phyloP scores from a whole-genome alignment of 2,797 vertebrate genomes.

The Borostomias antarcticus region DNA sequence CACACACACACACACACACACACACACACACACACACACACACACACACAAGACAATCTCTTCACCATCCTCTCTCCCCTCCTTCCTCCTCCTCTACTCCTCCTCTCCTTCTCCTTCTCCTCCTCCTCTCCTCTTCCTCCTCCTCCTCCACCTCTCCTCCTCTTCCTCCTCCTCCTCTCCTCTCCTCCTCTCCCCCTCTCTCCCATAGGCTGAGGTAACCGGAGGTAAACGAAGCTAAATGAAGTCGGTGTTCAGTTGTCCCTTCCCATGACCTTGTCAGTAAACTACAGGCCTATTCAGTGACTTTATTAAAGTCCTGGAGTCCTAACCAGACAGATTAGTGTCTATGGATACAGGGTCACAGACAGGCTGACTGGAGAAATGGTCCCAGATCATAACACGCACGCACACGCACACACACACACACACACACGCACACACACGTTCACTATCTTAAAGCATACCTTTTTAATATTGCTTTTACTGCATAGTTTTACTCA shows the following conservation, averaged over 20 bases:
- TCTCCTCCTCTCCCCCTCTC: background rate
- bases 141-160: background rate
- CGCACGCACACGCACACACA: no score
- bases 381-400: no score
- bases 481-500: no score
- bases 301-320: slow-evolving; percentile 51
- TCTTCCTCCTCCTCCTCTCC: background rate
- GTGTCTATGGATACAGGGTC: slow-evolving; percentile 45
- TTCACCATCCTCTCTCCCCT: background rate
- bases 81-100: background rate
- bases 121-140: background rate
- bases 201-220: no score
- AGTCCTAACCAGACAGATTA: slow-evolving; percentile 50
- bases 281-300: slow-evolving; percentile 15
- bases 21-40: slow-evolving; percentile 16
- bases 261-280: slow-evolving; percentile 3
- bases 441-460: no score
- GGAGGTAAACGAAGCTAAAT: background rate
- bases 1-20: slow-evolving; percentile 17
- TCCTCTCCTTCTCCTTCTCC: background rate
- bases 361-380: background rate
- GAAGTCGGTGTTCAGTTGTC: background rate
- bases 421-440: background rate
- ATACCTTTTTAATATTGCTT: no score
- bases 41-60: background rate